Percentiles rank a stretch among this genome's conserved stretches.
phyloP scores from a whole-genome alignment of 2,113 vertebrate species.

The Sprattus sprattus region DNA sequence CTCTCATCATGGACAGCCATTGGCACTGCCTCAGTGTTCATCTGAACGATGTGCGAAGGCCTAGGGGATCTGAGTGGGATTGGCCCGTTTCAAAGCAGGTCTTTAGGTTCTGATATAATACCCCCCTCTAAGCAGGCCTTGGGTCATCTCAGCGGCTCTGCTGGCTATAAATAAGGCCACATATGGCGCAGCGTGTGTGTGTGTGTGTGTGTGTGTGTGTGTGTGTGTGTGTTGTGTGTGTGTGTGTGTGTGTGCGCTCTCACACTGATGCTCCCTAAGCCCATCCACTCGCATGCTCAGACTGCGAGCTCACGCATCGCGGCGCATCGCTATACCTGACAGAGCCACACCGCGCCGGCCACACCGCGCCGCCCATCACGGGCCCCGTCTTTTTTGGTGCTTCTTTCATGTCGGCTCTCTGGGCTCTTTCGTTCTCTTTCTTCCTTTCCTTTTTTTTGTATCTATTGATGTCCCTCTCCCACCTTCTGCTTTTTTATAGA shows the following conservation, averaged over 20 bases:
- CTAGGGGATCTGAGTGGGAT: neutral
- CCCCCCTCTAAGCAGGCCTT: slow-evolving; percentile 56
- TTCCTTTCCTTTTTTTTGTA: neutral
- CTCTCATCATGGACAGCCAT: neutral
- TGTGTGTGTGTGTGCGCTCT: too few relatives aligned
- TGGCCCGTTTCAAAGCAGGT: slow-evolving; percentile 39
- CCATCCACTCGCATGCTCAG: slow-evolving; percentile 44
- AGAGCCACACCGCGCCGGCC: neutral
- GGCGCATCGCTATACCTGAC: neutral
- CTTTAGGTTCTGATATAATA: slow-evolving; percentile 57
- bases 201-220: too few relatives aligned
- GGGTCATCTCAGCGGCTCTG: slow-evolving; percentile 56
- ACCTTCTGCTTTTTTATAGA: slow-evolving; percentile 4
- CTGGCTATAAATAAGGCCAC: slow-evolving; percentile 66
- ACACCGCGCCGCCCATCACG: neutral
- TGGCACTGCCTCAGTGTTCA: neutral
- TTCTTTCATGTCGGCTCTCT: neutral
- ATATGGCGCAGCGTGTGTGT: slow-evolving; percentile 62
- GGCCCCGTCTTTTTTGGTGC: neutral
- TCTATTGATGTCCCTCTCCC: neutral
- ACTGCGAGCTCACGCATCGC: slow-evolving; percentile 24
- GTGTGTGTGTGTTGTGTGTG: too few relatives aligned
- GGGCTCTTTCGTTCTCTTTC: neutral
- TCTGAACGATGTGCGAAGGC: neutral
- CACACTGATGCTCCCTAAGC: slow-evolving; percentile 53